phyloP scores from a whole-genome alignment of 2,888 invertebrate genomes.

The Pasiphila rectangulata region DNA sequence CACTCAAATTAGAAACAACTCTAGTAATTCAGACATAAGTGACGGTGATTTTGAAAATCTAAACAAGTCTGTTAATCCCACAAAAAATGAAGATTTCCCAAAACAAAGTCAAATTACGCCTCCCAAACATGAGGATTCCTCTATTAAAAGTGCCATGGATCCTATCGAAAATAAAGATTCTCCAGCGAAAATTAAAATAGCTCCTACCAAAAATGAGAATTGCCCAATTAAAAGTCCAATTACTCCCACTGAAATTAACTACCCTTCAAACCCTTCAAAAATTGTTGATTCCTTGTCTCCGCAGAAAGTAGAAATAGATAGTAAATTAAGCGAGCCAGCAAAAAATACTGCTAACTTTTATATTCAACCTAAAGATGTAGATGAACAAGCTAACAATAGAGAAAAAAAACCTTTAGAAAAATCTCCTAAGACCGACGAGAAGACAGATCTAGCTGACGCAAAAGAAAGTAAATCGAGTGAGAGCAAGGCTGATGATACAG shows the following conservation, averaged over 20 bases:
- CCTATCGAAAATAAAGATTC: not conserved
- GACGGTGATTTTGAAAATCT: not conserved
- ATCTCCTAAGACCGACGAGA: conserved; percentile 9
- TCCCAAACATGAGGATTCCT: conserved; percentile 1
- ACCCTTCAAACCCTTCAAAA: conserved; percentile 10
- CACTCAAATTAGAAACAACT: too few relatives aligned
- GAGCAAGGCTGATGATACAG: conserved; percentile 27
- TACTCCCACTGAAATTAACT: not conserved
- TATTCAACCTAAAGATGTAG: conserved; percentile 35
- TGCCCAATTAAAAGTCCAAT: conserved; percentile 1
- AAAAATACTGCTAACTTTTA: conserved; percentile 57
- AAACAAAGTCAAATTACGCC: not conserved
- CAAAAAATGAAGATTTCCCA: not conserved
- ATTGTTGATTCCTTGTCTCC: not conserved
- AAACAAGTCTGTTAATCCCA: not conserved
- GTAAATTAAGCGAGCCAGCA: conserved; percentile 1
- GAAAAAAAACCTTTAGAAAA: not conserved
- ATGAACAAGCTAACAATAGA: conserved; percentile 1
- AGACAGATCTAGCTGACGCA: too few relatives aligned
- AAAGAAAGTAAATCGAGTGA: conserved; percentile 5
- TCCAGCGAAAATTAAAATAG: not conserved
- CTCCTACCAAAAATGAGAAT: not conserved
- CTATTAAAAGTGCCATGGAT: not conserved
- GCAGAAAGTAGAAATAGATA: conserved; percentile 1
- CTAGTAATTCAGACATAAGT: too few relatives aligned